Evolutionary conservation across 2,797 vertebrate genomes (phyloP), one percentile per base, ranked within the genome.

Genomic region (Diplodus sargus): DNA sequence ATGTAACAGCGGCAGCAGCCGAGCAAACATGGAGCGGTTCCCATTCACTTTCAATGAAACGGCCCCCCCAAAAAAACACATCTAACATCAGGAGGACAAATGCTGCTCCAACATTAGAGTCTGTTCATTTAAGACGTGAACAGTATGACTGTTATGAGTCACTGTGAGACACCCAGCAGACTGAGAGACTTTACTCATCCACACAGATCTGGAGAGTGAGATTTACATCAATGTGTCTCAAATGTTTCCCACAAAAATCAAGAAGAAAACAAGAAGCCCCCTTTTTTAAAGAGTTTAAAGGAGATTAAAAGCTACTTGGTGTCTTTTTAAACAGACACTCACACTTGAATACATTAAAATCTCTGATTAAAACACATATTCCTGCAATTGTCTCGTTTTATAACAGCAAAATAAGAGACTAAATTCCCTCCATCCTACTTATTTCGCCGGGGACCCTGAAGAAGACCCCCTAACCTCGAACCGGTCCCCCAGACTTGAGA

Each of bases 181-280:
- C 71, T 75, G 47, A 18, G 4, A 81, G 45, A 72, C 84, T 83
- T 84, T 74, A 81, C 79, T 91, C 85, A 79, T 81, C 77, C 61
- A 43, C 16, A 23, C 71, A 77, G 58, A 45, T 17, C 4, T 20
- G 56, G 4, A 51, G n/a, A 8, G 42, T 34, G 48, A 6, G 6
- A n/a, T 28, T 2, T 3, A 34, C 11, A 28, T 23, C 58, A 10
- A 13, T n/a, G 16, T 62, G 6, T 39, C 3, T 42, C 15, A 20
- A 20, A 39, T 18, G 18, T 4, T 63, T 70, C 43, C 10, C 23
- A 20, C 49, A 49, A 59, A 30, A n/a, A 61, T 2, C 70, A 14
- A 18, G 7, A 72, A 45, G 7, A 72, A 63, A 16, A 20, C 47
- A 11, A 39, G 34, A 39, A 39, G 34, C 34, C 34, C 30, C 5